A percentile compares a stretch with the other conserved stretches of the same genome.
Evolutionary conservation across 2,113 vertebrate species (phyloP).

Genomic region (Varanus komodoensis): DNA sequence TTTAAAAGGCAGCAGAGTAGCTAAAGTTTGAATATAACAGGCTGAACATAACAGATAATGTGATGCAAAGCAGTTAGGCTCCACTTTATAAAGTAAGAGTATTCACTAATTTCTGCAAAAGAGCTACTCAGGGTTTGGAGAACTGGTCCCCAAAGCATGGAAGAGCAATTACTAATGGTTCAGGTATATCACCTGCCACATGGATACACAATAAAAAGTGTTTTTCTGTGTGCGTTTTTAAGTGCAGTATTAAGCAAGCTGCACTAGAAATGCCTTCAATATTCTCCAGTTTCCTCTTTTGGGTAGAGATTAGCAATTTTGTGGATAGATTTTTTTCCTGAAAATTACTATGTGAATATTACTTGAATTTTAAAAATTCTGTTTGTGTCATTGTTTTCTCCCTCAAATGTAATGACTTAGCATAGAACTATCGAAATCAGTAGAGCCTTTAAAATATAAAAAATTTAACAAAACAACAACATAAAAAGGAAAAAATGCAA

Average conservation of each 20-base stretch:
- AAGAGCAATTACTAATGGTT: conserved; percentile 7
- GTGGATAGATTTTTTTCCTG: not conserved
- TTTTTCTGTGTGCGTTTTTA: not conserved
- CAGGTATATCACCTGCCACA: not conserved
- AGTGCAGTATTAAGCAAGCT: not conserved
- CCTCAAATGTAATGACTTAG: not conserved
- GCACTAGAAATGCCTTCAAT: not conserved
- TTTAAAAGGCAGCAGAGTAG: not conserved
- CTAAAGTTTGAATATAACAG: not conserved
- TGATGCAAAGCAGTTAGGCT: conserved; percentile 10
- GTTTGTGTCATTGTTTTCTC: not conserved
- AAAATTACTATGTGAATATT: not conserved
- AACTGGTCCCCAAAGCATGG: not conserved
- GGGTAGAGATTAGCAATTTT: not conserved
- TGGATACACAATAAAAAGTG: not conserved
- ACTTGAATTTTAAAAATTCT: not conserved
- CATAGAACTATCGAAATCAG: too few relatives aligned
- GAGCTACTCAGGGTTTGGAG: not conserved
- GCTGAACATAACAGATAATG: not conserved
- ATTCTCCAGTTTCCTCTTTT: not conserved
- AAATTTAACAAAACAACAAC: too few relatives aligned
- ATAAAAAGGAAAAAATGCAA: too few relatives aligned
- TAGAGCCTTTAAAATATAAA: too few relatives aligned
- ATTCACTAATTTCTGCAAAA: not conserved
- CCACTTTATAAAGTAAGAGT: conserved; percentile 12